Evolutionary conservation across 2,797 vertebrate genomes (phyloP).

Genomic region (Hylomyscus alleni): DNA sequence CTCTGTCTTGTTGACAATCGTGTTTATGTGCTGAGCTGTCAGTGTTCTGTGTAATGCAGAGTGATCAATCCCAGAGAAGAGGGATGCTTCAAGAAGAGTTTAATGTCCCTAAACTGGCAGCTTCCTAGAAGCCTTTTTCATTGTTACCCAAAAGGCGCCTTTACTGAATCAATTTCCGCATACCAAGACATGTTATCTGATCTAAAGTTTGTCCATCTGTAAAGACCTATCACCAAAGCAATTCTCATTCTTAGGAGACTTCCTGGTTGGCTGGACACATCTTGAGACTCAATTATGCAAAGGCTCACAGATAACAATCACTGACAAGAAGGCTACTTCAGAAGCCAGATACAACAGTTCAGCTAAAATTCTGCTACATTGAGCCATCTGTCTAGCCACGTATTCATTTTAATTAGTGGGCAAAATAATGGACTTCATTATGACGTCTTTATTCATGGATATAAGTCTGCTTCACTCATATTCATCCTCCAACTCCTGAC

Average conservation of each 20-base stretch:
- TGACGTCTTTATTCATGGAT: background rate
- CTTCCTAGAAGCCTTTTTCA: background rate
- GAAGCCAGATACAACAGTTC: background rate
- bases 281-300: background rate
- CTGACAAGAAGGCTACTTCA: background rate
- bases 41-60: background rate
- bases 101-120: background rate
- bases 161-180: background rate
- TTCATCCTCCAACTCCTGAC: background rate
- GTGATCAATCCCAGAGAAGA: background rate
- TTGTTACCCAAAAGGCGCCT: background rate
- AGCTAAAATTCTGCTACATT: too few species aligned
- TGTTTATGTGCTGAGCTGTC: background rate
- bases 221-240: background rate
- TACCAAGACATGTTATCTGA: background rate
- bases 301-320: background rate
- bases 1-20: background rate
- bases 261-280: background rate
- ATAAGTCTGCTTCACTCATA: background rate
- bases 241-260: background rate
- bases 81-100: background rate
- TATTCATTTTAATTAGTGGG: background rate
- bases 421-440: background rate
- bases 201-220: background rate
- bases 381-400: background rate